Percentiles rank a stretch among this genome's conserved stretches.
Conservation (phyloP, 2,113 vertebrate species). For the Amblyornis subalaris region DNA sequence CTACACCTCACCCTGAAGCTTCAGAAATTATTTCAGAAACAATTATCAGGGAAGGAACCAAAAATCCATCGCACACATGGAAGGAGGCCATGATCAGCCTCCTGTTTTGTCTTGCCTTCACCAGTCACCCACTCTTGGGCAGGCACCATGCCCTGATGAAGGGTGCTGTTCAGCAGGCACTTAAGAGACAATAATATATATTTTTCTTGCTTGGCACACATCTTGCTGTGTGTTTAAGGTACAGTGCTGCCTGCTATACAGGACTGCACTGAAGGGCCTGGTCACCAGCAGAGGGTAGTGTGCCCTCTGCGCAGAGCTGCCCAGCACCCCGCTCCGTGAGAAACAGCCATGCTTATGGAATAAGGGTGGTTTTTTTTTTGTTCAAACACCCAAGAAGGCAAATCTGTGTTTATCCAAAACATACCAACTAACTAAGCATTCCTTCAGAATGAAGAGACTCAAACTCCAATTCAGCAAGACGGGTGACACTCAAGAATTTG, state of each 20-base stretch:
- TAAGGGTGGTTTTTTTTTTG: rapidly evolving
- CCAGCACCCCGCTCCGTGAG: rapidly evolving
- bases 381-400: not conserved
- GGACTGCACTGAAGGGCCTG: not conserved
- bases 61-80: not conserved
- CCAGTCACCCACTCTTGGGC: not conserved
- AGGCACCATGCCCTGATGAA: not conserved
- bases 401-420: not conserved
- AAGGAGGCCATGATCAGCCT: not conserved
- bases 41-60: not conserved
- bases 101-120: not conserved
- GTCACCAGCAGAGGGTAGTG: not conserved
- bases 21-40: not conserved
- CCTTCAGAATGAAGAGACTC: not conserved
- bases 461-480: rapidly evolving
- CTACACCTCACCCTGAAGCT: not conserved
- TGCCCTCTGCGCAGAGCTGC: not conserved
- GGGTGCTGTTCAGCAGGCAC: not conserved
- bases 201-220: not conserved
- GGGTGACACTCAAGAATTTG: not conserved
- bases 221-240: not conserved
- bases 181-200: not conserved
- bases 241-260: not conserved
- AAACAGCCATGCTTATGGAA: rapidly evolving
- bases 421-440: not conserved